Base-by-base conservation (phyloP, 2,797 vertebrate genomes). In the Neoniphon sammara region DNA sequence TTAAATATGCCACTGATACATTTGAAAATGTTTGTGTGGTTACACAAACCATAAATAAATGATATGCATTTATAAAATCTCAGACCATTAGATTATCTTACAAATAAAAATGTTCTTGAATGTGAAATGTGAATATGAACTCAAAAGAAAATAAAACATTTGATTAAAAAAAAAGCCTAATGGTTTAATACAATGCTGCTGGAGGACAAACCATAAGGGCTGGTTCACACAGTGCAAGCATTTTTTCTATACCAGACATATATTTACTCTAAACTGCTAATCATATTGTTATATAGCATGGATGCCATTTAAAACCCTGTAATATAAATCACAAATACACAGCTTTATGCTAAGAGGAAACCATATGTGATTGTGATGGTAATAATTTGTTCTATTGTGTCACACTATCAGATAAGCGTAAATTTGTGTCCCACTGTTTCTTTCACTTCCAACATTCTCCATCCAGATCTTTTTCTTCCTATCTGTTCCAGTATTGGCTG, bases 371-470 rank as follows among this genome's bases (percentile, higher is more conserved):
- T 85, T 84, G 84, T 77, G 77, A 86, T 79, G 66, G 82, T 83
- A 85, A 90, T 88, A 82, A 87, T 80, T 81, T 80, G 78, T 87
- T 90, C 64, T 75, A 84, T 87, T 90, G 52, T 95, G 92, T 93
- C 93, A 94, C 94, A 89, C 92, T 92, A 92, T 86, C 90, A 95
- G 95, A 95, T 95, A 95, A 95, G 93, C 94, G 94, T 95, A 95
- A 84, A 92, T 90, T 54, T 88, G 81, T 86, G 75, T 82, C 75
- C 73, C 85, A 39, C 63, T 78, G 67, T 81, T 84, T 71, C 87
- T 82, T 85, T 81, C 72, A 77, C 79, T 68, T 90, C 61, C 56
- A 91, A 79, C 87, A 87, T 90, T 89, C 93, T 74, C 93, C 92
- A 89, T 94, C 93, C 93, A 93, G 94, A 93, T 93, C 93, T 94